A percentile compares a stretch with the other conserved stretches of the same genome.
phyloP scores from a whole-genome alignment of 2,113 vertebrate species.

The Hypocryptadius cinnamomeus region DNA sequence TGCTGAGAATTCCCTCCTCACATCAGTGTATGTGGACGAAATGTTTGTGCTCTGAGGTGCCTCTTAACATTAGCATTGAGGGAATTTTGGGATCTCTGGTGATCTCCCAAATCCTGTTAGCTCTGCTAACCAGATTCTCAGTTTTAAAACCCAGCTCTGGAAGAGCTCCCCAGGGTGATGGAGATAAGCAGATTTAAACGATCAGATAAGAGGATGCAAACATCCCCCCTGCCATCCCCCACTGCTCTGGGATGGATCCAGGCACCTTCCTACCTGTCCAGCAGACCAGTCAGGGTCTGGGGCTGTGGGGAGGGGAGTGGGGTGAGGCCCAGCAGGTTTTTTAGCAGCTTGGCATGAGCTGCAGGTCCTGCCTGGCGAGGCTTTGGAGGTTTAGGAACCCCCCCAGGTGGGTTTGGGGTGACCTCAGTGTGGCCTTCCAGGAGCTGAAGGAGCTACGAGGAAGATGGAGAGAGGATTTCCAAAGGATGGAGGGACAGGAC shows the following conservation, averaged over 20 bases:
- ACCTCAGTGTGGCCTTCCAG: not conserved
- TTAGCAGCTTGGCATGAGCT: not conserved
- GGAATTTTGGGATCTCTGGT: slow-evolving; percentile 18
- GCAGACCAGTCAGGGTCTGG: not conserved
- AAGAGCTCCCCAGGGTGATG: not conserved
- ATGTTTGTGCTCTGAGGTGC: not conserved
- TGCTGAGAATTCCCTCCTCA: not conserved
- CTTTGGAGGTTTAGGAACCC: not conserved
- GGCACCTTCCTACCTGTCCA: not conserved
- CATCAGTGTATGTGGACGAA: not conserved
- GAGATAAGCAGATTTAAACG: slow-evolving; percentile 46
- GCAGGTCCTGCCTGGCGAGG: not conserved
- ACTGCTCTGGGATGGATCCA: not conserved
- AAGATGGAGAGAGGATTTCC: not conserved
- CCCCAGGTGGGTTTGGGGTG: not conserved
- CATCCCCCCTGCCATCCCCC: not conserved
- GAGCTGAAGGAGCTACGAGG: not conserved
- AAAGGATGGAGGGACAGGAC: not conserved
- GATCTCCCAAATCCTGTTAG: slow-evolving; percentile 57
- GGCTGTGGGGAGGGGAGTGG: not conserved
- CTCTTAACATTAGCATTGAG: not conserved
- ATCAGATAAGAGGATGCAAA: not conserved
- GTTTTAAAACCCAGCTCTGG: not conserved
- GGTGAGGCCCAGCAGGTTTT: not conserved
- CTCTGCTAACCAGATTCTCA: slow-evolving; percentile 33